Evolutionary conservation across 2,888 invertebrate genomes (phyloP).

Genomic region (Drosophila limbata): DNA sequence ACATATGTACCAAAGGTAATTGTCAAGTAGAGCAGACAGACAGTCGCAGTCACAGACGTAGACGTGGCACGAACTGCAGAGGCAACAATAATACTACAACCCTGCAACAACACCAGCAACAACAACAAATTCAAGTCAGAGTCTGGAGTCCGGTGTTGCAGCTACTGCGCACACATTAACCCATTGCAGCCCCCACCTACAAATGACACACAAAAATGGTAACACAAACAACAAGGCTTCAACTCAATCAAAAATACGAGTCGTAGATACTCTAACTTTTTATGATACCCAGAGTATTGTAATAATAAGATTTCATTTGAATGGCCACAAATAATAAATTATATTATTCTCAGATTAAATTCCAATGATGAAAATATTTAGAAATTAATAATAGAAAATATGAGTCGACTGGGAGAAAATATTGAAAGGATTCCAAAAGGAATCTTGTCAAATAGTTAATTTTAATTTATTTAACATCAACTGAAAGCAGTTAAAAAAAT

Average conservation of each 20-base stretch:
- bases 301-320: too few species aligned
- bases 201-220: conserved; percentile 79
- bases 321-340: too few species aligned
- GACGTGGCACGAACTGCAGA: conserved; percentile 69
- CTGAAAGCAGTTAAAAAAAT: too few species aligned
- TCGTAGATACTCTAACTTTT: conserved; percentile 38
- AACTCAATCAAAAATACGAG: conserved; percentile 7
- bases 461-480: too few species aligned
- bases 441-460: too few species aligned
- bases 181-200: conserved; percentile 62
- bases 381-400: too few species aligned
- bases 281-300: not conserved
- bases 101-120: conserved; percentile 26
- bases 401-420: too few species aligned
- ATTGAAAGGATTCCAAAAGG: too few species aligned
- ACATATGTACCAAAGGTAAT: conserved; percentile 77
- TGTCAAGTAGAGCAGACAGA: conserved; percentile 76
- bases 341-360: too few species aligned
- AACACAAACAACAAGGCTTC: conserved; percentile 58
- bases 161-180: conserved; percentile 67
- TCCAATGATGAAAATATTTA: too few species aligned
- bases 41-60: conserved; percentile 10
- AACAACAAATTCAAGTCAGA: conserved; percentile 14
- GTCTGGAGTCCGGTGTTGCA: conserved; percentile 25
- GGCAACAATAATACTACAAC: conserved; percentile 11